Percentiles rank a stretch among this genome's conserved stretches.
Evolutionary conservation across 2,888 invertebrate genomes (phyloP).

Genomic region (Bembecia ichneumoniformis): DNA sequence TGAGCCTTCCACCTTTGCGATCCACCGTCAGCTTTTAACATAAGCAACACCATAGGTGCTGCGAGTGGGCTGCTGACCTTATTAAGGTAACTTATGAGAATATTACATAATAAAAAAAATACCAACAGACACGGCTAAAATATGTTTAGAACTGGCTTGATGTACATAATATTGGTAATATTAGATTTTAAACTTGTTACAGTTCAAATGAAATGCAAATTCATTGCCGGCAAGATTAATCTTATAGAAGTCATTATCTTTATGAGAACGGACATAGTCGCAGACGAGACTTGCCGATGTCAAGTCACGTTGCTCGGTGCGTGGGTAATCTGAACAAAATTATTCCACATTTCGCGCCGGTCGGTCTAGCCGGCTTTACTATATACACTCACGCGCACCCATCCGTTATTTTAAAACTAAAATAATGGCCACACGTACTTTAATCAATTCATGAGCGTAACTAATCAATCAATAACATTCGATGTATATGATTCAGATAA

Average conservation of each 20-base stretch:
- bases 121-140: no score
- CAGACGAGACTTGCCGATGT: constrained; percentile 6
- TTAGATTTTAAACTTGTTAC: no score
- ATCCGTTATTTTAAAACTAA: constrained; percentile 36
- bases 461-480: constrained; percentile 26
- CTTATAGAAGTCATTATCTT: constrained; percentile 1
- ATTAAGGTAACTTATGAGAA: no score
- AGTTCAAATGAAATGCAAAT: background rate
- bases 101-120: no score
- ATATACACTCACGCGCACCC: constrained; percentile 26
- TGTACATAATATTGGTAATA: no score
- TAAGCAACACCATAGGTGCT: no score
- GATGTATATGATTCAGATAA: background rate
- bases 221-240: background rate
- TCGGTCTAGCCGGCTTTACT: constrained; percentile 14
- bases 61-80: no score
- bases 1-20: no score
- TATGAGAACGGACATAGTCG: constrained; percentile 3
- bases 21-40: no score
- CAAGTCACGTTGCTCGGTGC: constrained; percentile 35
- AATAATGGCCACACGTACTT: constrained; percentile 62
- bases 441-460: constrained; percentile 51
- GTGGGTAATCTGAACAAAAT: constrained; percentile 39
- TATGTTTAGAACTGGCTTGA: no score
- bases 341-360: constrained; percentile 17